Conservation (phyloP, 2,113 vertebrate genomes). For the Lophura nycthemera region DNA sequence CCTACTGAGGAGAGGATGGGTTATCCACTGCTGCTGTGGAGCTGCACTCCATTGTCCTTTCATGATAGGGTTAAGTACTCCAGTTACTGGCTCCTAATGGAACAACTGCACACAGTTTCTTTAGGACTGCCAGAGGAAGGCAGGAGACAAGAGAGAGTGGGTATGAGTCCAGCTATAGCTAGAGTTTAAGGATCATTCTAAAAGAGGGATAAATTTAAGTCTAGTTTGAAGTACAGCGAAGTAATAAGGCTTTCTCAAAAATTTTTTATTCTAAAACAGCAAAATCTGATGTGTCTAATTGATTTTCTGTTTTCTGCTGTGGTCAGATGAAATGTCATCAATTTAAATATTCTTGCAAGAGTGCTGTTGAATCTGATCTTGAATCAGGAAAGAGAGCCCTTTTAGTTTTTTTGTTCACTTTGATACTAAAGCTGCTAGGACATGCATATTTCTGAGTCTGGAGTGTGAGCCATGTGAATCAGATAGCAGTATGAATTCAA, state of each 20-base stretch:
- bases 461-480: neutral
- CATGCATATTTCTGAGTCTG: neutral
- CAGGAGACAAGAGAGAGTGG: neutral
- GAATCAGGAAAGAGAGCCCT: neutral
- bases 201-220: neutral
- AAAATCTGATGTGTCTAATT: neutral
- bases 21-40: neutral
- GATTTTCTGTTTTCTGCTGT: neutral
- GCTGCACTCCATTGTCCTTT: neutral
- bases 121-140: neutral
- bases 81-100: neutral
- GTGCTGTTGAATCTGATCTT: neutral
- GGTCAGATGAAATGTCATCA: neutral
- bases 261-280: neutral
- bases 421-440: neutral
- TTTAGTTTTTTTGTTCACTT: neutral
- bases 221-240: neutral
- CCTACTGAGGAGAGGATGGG: neutral
- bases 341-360: neutral
- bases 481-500: neutral
- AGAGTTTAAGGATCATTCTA: neutral
- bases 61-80: neutral
- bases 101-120: neutral
- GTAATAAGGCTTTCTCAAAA: neutral
- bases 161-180: neutral